Evolutionary conservation across 2,888 invertebrate genomes (phyloP), one percentile per base, ranked within the genome.

Genomic region (Acleris sparsana): DNA sequence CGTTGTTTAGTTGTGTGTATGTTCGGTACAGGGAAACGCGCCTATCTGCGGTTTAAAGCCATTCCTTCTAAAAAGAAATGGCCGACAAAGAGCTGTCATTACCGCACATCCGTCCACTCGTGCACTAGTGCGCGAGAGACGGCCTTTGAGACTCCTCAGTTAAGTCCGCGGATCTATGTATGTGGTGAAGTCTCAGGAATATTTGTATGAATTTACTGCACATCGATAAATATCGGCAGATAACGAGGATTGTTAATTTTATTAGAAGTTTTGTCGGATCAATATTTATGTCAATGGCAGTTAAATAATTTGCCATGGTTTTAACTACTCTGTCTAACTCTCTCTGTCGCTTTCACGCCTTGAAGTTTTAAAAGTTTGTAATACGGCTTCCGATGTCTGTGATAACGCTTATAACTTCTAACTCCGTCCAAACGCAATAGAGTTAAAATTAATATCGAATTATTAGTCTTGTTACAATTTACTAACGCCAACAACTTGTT

Each of bases 71-170:
- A 25, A 53, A 25, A 44, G 16, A 48, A 53, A 58, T 57, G 52
- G 44, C 44, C 52, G 44, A 22, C 58, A 58, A 63, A 63, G 53
- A 29, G 46, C 43, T 53, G 58, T 53, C 63, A 53, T 63, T 63
- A 58, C 58, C 58, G 53, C 7, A 18, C 29, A n/a, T n/a, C 53
- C n/a, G 53, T 39, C 39, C 39, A 39, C 39, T 13, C 0, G 46
- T 17, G 46, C 16, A 44, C 16, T 5, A 5, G 13, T 39, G 13
- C 48, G 18, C 11, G 20, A 20, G 16, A 4, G 58, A 63, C 63
- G 29, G 46, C 53, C 58, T 58, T 58, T 58, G 58, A 53, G 55
- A 16, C 6, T 17, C 3, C n/a, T 11, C 17, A 7, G 25, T 25
- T 25, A 25, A 25, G 25, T 25, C 25, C 25, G 7, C 25, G 6